Percentiles rank a stretch among this genome's conserved stretches.
Evolutionary conservation across 2,888 invertebrate genomes (phyloP).

Genomic region (Drosophila siamana): DNA sequence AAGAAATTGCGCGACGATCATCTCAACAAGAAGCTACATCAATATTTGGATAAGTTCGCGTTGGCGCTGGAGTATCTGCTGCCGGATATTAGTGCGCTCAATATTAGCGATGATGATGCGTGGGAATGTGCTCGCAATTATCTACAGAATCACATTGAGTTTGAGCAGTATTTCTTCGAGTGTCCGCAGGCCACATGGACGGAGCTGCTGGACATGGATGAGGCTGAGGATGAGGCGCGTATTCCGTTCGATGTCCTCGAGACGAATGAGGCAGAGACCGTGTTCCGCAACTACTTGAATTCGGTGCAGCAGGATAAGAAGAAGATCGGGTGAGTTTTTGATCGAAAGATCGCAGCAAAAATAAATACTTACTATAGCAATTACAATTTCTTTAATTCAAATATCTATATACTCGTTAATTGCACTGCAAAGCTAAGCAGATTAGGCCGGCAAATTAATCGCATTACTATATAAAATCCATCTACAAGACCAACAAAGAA

Average conservation of each 20-base stretch:
- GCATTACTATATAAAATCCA: too few relatives aligned
- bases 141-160: slow-evolving; percentile 96
- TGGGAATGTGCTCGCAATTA: slow-evolving; percentile 95
- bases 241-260: slow-evolving; percentile 97
- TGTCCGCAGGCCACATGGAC: slow-evolving; percentile 92
- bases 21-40: slow-evolving; percentile 90
- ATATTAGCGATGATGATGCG: slow-evolving; percentile 88
- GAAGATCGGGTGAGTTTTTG: slow-evolving; percentile 92
- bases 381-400: too few relatives aligned
- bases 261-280: slow-evolving; percentile 95
- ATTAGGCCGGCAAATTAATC: too few relatives aligned
- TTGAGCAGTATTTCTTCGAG: slow-evolving; percentile 96
- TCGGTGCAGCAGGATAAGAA: slow-evolving; percentile 96
- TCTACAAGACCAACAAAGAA: too few relatives aligned
- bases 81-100: slow-evolving; percentile 90
- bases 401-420: too few relatives aligned
- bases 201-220: slow-evolving; percentile 89
- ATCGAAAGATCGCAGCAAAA: not conserved
- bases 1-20: slow-evolving; percentile 93
- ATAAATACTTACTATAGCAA: too few relatives aligned
- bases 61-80: slow-evolving; percentile 91
- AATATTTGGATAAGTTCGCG: slow-evolving; percentile 92
- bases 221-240: slow-evolving; percentile 88
- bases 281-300: slow-evolving; percentile 96
- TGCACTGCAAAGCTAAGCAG: too few relatives aligned